These are phyloP conservation scores for Xiphias gladius DNA, from an alignment of 2,113 vertebrate species.

Conservation along the genomic window DNA sequence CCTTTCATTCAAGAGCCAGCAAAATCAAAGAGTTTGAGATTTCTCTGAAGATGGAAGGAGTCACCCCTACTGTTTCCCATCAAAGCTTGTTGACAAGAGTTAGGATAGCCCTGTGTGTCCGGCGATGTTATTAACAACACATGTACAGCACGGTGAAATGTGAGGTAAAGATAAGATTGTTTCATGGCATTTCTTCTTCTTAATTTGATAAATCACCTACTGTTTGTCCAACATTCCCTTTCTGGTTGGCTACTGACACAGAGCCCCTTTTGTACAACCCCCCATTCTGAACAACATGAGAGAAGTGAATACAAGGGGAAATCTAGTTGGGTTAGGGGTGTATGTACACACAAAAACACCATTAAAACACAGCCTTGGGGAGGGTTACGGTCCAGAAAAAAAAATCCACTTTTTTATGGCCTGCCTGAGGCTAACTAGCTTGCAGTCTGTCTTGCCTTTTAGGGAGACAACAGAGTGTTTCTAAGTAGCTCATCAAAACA, in stretches of 20 bases:
- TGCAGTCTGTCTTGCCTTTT: neutral
- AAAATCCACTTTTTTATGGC: constrained; percentile 49
- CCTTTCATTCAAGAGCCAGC: too few species aligned
- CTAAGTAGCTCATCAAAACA: neutral
- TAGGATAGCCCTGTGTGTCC: too few species aligned
- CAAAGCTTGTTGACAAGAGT: neutral
- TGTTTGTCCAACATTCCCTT: neutral
- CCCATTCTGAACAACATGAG: constrained; percentile 17
- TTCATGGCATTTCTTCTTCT: neutral
- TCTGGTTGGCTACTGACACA: neutral
- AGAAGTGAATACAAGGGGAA: constrained; percentile 21
- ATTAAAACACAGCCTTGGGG: constrained; percentile 62
- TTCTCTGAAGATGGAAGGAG: too few species aligned
- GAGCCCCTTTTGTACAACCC: neutral
- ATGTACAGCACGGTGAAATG: neutral
- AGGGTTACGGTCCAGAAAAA: constrained; percentile 14
- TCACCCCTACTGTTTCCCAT: neutral
- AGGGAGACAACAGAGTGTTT: constrained; percentile 7
- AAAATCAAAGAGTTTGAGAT: too few species aligned
- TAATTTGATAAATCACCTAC: constrained; percentile 14
- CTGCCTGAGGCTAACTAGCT: constrained; percentile 34
- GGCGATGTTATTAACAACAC: neutral
- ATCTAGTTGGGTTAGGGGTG: constrained; percentile 28
- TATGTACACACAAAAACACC: constrained; percentile 14
- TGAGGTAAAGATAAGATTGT: neutral